A percentile compares a stretch with the other conserved stretches of the same genome.
phyloP scores from a whole-genome alignment of 2,113 vertebrate genomes.

The Camelus bactrianus region DNA sequence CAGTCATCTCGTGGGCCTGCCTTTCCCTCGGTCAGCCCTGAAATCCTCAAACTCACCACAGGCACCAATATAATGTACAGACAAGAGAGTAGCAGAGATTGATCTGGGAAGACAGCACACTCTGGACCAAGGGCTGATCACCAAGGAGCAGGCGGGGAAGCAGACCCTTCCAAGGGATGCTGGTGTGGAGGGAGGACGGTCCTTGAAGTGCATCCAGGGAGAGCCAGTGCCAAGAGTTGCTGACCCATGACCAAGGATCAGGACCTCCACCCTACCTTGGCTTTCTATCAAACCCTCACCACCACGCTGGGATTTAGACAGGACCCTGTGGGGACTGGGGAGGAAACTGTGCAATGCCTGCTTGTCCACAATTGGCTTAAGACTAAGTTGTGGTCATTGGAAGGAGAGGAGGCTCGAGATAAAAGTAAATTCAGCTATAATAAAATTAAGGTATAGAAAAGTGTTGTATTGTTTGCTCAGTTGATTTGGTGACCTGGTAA shows the following conservation, averaged over 20 bases:
- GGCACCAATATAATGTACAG: not conserved
- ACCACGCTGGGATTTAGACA: not conserved
- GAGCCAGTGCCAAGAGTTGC: not conserved
- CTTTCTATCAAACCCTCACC: not conserved
- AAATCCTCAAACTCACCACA: not conserved
- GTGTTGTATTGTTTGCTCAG: not conserved
- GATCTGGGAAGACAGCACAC: not conserved
- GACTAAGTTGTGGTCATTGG: not conserved
- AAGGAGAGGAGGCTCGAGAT: not conserved
- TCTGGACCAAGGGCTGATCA: not conserved
- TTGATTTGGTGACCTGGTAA: not conserved
- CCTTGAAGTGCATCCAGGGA: not conserved
- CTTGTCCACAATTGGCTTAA: not conserved
- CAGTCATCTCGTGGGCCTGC: not conserved
- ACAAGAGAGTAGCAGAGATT: not conserved
- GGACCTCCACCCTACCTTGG: not conserved
- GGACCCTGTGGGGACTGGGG: too few species aligned
- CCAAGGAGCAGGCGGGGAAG: not conserved
- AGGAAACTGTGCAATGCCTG: not conserved
- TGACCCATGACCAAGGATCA: not conserved
- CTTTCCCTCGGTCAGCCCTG: not conserved
- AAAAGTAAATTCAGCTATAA: not conserved
- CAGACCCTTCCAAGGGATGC: not conserved
- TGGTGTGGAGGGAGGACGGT: not conserved
- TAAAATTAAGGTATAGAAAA: not conserved